phyloP scores from a whole-genome alignment of 2,113 vertebrate species.

The Dermatemys mawii region DNA sequence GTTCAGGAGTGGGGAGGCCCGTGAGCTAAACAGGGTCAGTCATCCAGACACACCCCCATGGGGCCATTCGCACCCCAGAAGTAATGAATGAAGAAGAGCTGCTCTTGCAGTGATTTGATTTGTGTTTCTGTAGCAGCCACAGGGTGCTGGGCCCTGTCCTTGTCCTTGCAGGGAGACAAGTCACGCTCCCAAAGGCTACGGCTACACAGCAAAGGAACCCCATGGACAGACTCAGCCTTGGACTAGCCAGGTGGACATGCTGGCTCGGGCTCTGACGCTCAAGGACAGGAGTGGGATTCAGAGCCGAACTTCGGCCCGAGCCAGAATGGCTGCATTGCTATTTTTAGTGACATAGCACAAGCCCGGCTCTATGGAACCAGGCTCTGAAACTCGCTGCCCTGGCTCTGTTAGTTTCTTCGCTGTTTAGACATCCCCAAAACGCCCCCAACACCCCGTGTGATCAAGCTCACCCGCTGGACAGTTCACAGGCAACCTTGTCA shows the following conservation, averaged over 20 bases:
- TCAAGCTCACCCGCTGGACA: not conserved
- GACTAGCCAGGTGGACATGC: not conserved
- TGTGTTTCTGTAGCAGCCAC: not conserved
- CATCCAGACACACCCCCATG: rapidly evolving
- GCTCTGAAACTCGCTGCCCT: too few relatives aligned
- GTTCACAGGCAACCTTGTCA: too few relatives aligned
- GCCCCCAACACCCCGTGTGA: not conserved
- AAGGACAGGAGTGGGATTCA: not conserved
- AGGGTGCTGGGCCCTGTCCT: not conserved
- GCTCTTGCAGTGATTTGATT: not conserved
- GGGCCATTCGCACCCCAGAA: rapidly evolving
- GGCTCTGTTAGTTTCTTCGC: not conserved
- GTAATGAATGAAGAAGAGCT: not conserved
- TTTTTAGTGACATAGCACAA: not conserved
- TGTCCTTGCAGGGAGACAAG: not conserved
- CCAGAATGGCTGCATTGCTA: not conserved
- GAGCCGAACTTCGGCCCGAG: too few relatives aligned
- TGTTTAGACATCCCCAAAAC: too few relatives aligned
- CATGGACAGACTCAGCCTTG: too few relatives aligned
- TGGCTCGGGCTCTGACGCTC: not conserved
- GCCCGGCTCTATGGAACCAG: not conserved
- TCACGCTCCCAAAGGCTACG: not conserved
- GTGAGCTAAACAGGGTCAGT: not conserved
- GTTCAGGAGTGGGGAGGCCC: not conserved
- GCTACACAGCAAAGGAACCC: not conserved